A percentile compares a stretch with the other conserved stretches of the same genome.
Evolutionary conservation across 2,113 vertebrate species (phyloP).

Genomic region (Thermophis baileyi): DNA sequence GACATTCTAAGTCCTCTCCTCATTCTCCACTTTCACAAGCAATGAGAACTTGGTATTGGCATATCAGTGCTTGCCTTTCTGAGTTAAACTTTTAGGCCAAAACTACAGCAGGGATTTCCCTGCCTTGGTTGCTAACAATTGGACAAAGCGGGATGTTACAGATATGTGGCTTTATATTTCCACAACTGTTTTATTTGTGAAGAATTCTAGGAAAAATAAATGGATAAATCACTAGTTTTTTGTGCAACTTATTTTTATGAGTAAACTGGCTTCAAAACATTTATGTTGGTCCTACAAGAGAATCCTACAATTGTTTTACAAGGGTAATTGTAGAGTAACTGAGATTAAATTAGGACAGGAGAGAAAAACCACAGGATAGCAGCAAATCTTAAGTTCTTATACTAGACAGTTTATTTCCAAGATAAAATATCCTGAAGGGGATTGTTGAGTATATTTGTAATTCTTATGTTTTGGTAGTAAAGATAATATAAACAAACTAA

Average conservation of each 20-base stretch:
- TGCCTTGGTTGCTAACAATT: not conserved
- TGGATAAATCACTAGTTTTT: not conserved
- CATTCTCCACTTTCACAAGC: constrained; percentile 19
- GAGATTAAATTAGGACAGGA: not conserved
- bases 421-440: not conserved
- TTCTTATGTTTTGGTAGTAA: not conserved
- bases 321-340: not conserved
- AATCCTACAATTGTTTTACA: not conserved
- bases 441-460: not conserved
- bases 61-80: constrained; percentile 28
- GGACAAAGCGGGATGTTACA: not conserved
- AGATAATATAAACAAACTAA: not conserved
- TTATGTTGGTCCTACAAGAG: not conserved
- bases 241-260: not conserved
- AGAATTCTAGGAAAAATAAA: constrained; percentile 25
- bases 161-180: constrained; percentile 2
- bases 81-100: not conserved
- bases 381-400: not conserved
- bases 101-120: not conserved
- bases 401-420: not conserved
- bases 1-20: constrained; percentile 52
- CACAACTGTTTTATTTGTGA: not conserved
- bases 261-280: not conserved
- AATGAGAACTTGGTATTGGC: constrained; percentile 44
- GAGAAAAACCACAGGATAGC: not conserved